Percentiles rank a stretch among this genome's conserved stretches.
Evolutionary conservation across 1,140 invertebrate species (phyloP).

Genomic region (Lepidurus couesii): DNA sequence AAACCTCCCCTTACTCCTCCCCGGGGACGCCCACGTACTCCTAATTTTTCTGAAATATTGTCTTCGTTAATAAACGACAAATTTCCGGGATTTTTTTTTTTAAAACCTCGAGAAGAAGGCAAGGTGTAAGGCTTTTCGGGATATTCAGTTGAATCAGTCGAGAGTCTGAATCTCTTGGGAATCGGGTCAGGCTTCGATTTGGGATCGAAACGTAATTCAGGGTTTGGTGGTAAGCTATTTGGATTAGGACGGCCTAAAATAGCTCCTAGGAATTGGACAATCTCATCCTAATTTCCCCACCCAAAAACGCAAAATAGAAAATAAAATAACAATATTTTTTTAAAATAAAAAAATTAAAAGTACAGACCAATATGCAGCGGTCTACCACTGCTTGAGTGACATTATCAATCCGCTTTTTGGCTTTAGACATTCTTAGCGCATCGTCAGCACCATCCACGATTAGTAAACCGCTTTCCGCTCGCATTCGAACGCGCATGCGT

Average conservation of each 20-base stretch:
- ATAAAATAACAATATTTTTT: not conserved
- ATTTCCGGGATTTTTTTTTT: not conserved
- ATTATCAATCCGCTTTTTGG: slow-evolving; percentile 62
- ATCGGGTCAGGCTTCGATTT: not conserved
- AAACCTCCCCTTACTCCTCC: not conserved
- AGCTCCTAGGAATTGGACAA: not conserved
- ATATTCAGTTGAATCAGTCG: not conserved
- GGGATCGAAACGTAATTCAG: not conserved
- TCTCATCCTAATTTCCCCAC: not conserved
- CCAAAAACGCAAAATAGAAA: not conserved
- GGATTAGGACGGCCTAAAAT: not conserved
- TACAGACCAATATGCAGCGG: slow-evolving; percentile 59
- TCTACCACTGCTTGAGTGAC: slow-evolving; percentile 79
- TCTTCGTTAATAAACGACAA: not conserved
- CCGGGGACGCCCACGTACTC: not conserved
- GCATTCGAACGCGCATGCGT: not conserved
- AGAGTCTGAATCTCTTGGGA: not conserved
- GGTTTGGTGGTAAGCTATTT: not conserved
- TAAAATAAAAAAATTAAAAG: slow-evolving; percentile 27
- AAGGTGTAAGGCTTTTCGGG: not conserved
- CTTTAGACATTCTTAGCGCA: slow-evolving; percentile 61
- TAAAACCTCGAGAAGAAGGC: not conserved
- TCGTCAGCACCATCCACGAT: slow-evolving; percentile 79
- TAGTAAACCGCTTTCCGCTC: slow-evolving; percentile 41
- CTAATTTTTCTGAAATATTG: slow-evolving; percentile 15